Conservation (phyloP, 2,113 vertebrate genomes). For the Podilymbus podiceps region DNA sequence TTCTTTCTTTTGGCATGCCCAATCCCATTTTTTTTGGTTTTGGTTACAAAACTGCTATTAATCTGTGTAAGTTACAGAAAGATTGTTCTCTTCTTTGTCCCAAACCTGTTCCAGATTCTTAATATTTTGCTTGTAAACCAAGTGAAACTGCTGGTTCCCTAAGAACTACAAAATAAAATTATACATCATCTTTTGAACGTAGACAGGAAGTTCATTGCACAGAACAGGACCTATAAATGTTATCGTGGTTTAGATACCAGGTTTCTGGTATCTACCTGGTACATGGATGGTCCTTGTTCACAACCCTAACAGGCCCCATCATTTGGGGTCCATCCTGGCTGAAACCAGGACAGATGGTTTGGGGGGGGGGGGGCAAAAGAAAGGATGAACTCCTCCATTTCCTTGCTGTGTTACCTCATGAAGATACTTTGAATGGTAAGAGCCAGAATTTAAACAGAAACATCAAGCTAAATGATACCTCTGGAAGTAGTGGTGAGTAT, state of each 20-base stretch:
- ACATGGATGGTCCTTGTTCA: no score
- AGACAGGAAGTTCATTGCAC: neutral
- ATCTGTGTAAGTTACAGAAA: neutral
- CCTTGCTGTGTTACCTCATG: neutral
- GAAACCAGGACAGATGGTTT: neutral
- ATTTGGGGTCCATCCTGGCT: no score
- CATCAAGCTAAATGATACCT: conserved; percentile 15
- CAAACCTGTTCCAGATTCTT: neutral
- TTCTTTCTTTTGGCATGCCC: neutral
- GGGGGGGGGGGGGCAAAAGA: no score
- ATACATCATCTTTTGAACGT: neutral
- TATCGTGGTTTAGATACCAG: no score
- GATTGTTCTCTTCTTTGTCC: neutral
- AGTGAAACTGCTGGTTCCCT: neutral
- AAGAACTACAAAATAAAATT: neutral
- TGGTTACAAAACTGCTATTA: neutral
- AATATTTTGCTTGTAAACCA: neutral
- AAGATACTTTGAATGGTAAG: neutral
- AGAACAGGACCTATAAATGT: neutral
- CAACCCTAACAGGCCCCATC: no score
- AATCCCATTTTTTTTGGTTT: neutral
- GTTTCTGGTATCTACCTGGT: no score
- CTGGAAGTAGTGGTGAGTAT: conserved; percentile 6
- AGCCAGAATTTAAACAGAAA: conserved; percentile 37
- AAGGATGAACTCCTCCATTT: conserved; percentile 6